Evolutionary conservation across 2,888 invertebrate species (phyloP), one percentile per base, ranked within the genome.

Genomic region (Rutpela maculata): DNA sequence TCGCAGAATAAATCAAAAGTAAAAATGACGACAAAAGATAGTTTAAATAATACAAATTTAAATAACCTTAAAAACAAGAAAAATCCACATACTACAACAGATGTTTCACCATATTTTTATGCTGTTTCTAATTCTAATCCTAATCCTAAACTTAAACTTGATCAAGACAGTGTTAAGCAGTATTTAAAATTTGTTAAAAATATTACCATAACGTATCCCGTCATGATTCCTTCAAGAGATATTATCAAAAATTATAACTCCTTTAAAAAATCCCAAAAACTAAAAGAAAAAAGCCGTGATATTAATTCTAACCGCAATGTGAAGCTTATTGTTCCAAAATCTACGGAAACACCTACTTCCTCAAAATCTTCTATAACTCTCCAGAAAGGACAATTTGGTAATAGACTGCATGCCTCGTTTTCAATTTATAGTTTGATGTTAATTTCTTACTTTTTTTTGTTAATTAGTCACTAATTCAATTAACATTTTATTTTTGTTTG

Each of bases 181-280:
- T 88, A 87, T 81, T 86, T 87, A 77, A 88, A 88, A 83, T 89
- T 88, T 80, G 87, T 88, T 57, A 90, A 89, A 85, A 90, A 90
- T 81, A 88, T 89, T 31, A 89, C 88, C 12, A 89, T 90, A 85
- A 94, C 95, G 83, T 95, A 95, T 88, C 96, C 95, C 3, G 93
- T 94, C 79, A 90, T 92, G 85, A 92, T 92, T 82, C 92, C 92
- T 4, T 85, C 89, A 55, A 85, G 87, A 79, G 89, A 89, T 87
- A 86, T 87, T 75, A 70, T 86, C 2, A 89, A 89, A 84, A 86
- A 86, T 77, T 85, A 85, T 63, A 87, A 86, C 79, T 82, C 85
- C 57, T 83, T 85, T 56, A 88, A 88, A 85, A 88, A 89, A 83
- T 81, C 84, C 11, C 89, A 89, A 83, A 90, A 90, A 84, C 87